A percentile compares a stretch with the other conserved stretches of the same genome.
These are phyloP conservation scores for Deroplatys truncata DNA, from an alignment of 2,888 invertebrate species.

Conservation along the genomic window DNA sequence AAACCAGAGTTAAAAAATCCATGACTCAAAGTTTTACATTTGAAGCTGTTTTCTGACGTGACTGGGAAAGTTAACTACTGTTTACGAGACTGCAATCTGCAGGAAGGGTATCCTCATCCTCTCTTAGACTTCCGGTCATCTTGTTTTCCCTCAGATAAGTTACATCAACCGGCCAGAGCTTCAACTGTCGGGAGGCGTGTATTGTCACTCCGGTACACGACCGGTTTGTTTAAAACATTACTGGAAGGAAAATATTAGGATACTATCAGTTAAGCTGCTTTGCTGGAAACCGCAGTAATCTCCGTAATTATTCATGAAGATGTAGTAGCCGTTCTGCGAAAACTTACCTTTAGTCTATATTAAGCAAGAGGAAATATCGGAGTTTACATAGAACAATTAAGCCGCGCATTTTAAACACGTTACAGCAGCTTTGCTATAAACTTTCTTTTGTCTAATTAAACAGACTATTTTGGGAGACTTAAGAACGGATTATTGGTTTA, in stretches of 20 bases:
- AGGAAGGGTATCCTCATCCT: background rate
- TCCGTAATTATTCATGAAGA: background rate
- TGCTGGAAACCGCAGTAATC: background rate
- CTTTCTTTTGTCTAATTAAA: no score
- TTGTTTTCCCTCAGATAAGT: background rate
- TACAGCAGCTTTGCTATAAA: no score
- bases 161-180: no score
- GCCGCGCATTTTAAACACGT: background rate
- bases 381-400: background rate
- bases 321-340: background rate
- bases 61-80: no score
- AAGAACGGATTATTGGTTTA: no score
- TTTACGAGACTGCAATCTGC: background rate
- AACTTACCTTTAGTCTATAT: background rate
- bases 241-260: background rate
- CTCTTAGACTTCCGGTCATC: background rate
- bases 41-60: no score
- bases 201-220: no score
- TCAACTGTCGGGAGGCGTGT: no score
- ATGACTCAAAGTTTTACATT: no score
- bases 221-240: no score
- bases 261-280: background rate
- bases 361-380: background rate
- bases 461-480: no score
- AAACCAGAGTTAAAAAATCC: no score